Base-by-base conservation (phyloP, 2,888 invertebrate species). In the Drosophila ustulata region DNA sequence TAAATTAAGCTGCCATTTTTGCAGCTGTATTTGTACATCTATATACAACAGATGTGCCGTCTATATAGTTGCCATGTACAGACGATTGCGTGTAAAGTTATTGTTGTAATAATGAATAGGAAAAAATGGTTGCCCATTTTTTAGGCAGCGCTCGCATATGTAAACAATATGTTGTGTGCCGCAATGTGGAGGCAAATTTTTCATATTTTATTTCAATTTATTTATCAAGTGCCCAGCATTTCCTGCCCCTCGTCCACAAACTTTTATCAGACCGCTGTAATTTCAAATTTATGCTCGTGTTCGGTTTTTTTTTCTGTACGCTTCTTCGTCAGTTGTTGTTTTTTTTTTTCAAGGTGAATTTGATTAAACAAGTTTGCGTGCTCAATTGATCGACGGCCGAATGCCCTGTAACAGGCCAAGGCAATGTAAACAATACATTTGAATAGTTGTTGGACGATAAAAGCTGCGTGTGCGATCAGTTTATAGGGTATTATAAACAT, bases 311-410 rank as follows among this genome's bases (percentile, higher is more conserved):
- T 59, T 71, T 32, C 23, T 25, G 32, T 32, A 61, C 52, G 50
- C 52, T 63, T 67, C 47, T 63, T 51, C 50, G 43, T 70, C 37
- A 39, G 52, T 46, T 30, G 30, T 30, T 57, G 61, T 63, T 62
- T 45, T 47, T 62, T n/a, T 57, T 65, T 68, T 79, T 78, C 90
- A 90, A 88, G 90, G 90, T 84, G 75, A 89, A 69, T 90, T 79
- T 66, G 69, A 74, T 83, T 74, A 66, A 80, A 72, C 13, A 56
- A 52, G 58, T 49, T 63, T 26, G 18, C 49, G 34, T 52, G 43
- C 11, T 4, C 7, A 30, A 25, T 23, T 7, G 23, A 4, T 18
- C 32, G 43, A 55, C 50, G 32, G 3, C 11, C 7, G 2, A 0
- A 55, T 47, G 66, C 73, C 28, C 55, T 58, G 34, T 18, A 11